Evolutionary conservation across 2,113 vertebrate genomes (phyloP), one percentile per base, ranked within the genome.

Genomic region (Carassius auratus): DNA sequence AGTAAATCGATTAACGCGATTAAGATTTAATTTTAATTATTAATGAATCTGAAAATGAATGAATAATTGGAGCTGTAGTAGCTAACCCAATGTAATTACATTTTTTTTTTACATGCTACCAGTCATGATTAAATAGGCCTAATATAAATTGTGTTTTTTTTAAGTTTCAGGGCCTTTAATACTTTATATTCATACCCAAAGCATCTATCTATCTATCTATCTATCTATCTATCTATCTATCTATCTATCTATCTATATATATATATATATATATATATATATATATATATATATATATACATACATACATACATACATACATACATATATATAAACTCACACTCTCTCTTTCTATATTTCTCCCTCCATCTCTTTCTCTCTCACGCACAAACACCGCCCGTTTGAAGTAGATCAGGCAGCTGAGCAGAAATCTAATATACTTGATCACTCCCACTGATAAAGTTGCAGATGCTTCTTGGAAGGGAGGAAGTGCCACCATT

Each of bases 391-490:
- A n/a, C 71, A 45, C 71, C 9, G 21, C 13, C 38, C 21, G 38
- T 74, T 74, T 74, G 23, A 74, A 74, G 69, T 7, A 73, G 71
- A 74, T 48, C 71, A 48, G 81, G 85, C 78, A 76, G 62, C 81
- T 86, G 62, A 87, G 21, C 17, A 87, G 87, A 85, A 86, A 87
- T 82, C 5, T 61, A 87, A 86, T 80, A 61, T 83, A 42, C 59
- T 52, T 71, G 76, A 62, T 87, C 42, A 7, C 75, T 78, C 71
- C 14, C 76, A 84, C 80, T 74, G 73, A 84, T 85, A 79, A 84
- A 66, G 86, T 85, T 89, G 76, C 76, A 77, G 83, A 66, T 71
- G 45, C 69, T 85, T 88, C 78, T 87, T 83, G 82, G 83, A 90
- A 88, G 62, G 26, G 5, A 50, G 19, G 45, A 68, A 26, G 64